Base-by-base conservation (phyloP, 2,797 vertebrate species). In the Cetoscarus ocellatus region DNA sequence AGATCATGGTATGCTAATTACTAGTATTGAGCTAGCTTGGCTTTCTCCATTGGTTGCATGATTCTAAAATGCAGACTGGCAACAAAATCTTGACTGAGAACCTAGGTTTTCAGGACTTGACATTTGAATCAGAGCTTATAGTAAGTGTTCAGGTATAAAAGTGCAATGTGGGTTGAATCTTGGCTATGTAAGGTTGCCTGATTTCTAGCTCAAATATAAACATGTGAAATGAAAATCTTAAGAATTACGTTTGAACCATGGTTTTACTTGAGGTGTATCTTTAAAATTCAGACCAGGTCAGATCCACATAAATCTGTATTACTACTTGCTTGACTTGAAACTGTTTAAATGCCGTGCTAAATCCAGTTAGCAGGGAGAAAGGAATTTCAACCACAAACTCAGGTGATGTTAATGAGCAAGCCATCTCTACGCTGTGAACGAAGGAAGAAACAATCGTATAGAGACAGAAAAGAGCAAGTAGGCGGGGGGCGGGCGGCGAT, bases 371-470 rank as follows among this genome's bases (percentile, higher is more conserved):
- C 36, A 34, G 17, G 52, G 42, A 14, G 27, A 73, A 70, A 73
- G 34, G 18, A 13, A 50, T 53, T 56, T 75, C 60, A 77, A 76
- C 70, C 70, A 61, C 66, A 63, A 76, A 85, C 67, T 79, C 79
- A 62, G 76, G 59, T 51, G 73, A 86, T 56, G 73, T 64, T 79
- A 70, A n/a, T 67, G 49, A 38, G 44, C 68, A 54, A 17, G 68
- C 67, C 49, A 59, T 51, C 52, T 77, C 69, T 5, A 48, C 56
- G 1, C 54, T 40, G 58, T 8, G 63, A 67, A 35, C 65, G 55
- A 58, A 35, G 44, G 65, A 40, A 70, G 67, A 53, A 47, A 61
- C 12, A 9, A 65, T 44, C 38, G 61, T 61, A 49, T 67, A 12
- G 8, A 54, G 75, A 61, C 42, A 36, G 61, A 44, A 61, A 34